Conservation (phyloP, 2,888 invertebrate genomes). For the Heterodera filipjevi region DNA sequence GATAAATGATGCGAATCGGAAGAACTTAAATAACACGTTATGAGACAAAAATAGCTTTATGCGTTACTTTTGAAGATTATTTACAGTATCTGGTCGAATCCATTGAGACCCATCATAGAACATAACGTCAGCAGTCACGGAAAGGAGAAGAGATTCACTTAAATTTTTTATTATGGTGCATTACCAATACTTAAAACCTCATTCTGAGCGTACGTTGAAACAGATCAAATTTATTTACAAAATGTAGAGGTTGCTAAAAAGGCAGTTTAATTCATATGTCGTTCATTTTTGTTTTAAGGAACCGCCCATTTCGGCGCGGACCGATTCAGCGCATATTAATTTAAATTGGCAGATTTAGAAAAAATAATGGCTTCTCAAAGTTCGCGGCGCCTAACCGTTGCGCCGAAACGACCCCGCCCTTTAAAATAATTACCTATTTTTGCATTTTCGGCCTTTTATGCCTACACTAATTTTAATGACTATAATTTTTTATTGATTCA, state of each 20-base stretch:
- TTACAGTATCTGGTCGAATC: conserved; percentile 21
- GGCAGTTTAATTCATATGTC: too few species aligned
- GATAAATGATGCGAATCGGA: conserved; percentile 21
- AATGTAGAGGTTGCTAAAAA: background rate
- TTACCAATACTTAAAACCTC: background rate
- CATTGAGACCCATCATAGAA: conserved; percentile 26
- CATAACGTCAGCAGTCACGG: conserved; percentile 23
- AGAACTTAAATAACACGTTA: background rate
- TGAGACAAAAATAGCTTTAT: background rate
- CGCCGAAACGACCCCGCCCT: too few species aligned
- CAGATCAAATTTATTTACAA: background rate
- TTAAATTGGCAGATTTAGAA: too few species aligned
- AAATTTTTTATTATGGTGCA: background rate
- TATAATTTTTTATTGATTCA: too few species aligned
- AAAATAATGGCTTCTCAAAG: too few species aligned
- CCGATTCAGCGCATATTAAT: too few species aligned
- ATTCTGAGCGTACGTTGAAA: background rate
- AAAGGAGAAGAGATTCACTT: conserved; percentile 19
- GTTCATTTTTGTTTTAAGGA: too few species aligned
- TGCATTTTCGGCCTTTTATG: too few species aligned
- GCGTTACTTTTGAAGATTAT: conserved; percentile 1
- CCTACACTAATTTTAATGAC: too few species aligned
- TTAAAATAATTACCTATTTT: too few species aligned
- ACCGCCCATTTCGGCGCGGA: too few species aligned
- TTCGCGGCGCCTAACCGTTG: too few species aligned